phyloP scores from a whole-genome alignment of 2,797 vertebrate species.

The Nyctalus aviator region DNA sequence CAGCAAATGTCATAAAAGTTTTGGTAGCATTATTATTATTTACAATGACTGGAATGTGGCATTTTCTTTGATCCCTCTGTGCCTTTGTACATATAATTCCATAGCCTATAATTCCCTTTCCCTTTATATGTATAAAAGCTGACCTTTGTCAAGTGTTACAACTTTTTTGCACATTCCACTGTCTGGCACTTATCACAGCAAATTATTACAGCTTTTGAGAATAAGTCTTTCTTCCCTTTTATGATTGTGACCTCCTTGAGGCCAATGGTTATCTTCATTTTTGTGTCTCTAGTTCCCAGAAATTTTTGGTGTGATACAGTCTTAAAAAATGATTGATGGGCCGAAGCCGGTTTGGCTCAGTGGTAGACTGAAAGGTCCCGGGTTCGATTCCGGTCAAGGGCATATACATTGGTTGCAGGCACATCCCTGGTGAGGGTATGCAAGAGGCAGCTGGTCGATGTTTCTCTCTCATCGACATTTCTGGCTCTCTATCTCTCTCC shows the following conservation, averaged over 20 bases:
- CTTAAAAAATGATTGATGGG: constrained; percentile 28
- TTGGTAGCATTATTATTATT: neutral
- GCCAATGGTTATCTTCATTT: constrained; percentile 29
- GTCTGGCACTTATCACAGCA: constrained; percentile 32
- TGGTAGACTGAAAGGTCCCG: too few relatives aligned
- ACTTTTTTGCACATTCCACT: neutral
- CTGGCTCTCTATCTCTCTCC: too few relatives aligned
- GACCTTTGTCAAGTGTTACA: neutral
- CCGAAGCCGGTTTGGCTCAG: too few relatives aligned
- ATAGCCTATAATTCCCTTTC: neutral
- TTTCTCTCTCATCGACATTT: too few relatives aligned
- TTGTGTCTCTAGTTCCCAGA: neutral
- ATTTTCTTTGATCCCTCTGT: constrained; percentile 26
- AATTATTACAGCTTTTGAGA: constrained; percentile 16
- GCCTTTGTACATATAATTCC: neutral
- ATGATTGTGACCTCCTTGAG: constrained; percentile 14
- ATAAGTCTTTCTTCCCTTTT: neutral
- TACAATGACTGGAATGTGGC: neutral
- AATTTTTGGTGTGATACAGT: neutral
- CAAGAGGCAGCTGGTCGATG: too few relatives aligned
- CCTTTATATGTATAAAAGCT: neutral
- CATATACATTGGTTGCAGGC: too few relatives aligned
- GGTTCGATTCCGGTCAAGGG: too few relatives aligned
- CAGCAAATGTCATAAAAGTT: neutral
- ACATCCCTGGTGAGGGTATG: too few relatives aligned